phyloP scores from a whole-genome alignment of 35 echinoderm and acorn worm genomes.

The Lytechinus pictus region DNA sequence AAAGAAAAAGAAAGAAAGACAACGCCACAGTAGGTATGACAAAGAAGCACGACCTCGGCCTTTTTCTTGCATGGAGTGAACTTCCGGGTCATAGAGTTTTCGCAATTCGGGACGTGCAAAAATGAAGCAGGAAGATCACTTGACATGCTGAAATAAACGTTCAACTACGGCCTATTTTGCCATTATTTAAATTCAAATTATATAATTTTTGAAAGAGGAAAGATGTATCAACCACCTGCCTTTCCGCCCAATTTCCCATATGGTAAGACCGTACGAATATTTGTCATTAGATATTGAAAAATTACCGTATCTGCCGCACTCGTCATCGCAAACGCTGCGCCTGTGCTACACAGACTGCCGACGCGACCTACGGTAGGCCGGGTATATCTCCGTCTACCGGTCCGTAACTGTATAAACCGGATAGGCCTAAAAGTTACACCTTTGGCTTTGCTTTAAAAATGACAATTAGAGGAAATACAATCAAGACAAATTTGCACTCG shows the following conservation, averaged over 20 bases:
- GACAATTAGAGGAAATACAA: too few relatives aligned
- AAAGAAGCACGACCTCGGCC: too few relatives aligned
- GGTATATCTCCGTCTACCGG: too few relatives aligned
- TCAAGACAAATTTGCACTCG: too few relatives aligned
- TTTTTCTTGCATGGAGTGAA: not conserved
- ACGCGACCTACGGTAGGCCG: too few relatives aligned
- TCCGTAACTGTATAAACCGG: too few relatives aligned
- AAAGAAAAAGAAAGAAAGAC: not conserved
- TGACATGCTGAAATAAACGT: conserved; percentile 33
- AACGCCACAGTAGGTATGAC: not conserved
- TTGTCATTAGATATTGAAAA: not conserved
- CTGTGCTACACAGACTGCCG: too few relatives aligned
- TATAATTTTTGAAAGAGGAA: not conserved
- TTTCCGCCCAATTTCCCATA: conserved; percentile 35
- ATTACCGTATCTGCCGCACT: too few relatives aligned
- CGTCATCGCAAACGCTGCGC: too few relatives aligned
- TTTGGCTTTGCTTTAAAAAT: too few relatives aligned
- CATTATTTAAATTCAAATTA: not conserved
- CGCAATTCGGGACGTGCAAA: conserved; percentile 17
- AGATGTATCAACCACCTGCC: conserved; percentile 31
- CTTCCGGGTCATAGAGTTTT: not conserved
- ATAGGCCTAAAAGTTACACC: too few relatives aligned
- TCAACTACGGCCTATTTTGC: conserved; percentile 15
- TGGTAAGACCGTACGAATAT: conserved; percentile 17
- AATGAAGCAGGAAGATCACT: not conserved